A percentile compares a stretch with the other conserved stretches of the same genome.
Conservation (phyloP, 2,888 invertebrate species). For the Strigamia maritima region DNA sequence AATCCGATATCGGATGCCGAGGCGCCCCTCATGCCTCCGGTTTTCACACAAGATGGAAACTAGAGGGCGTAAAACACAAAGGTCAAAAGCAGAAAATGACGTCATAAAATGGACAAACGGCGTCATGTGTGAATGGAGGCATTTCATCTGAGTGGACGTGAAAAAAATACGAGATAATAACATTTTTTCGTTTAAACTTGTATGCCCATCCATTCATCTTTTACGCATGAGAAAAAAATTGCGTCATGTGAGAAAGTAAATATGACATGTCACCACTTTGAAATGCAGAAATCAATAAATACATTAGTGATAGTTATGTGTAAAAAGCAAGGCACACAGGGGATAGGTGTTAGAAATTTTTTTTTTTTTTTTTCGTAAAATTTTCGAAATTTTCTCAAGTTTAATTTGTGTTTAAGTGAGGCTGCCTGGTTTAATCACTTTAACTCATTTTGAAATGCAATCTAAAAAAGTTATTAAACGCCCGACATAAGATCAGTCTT, state of each 20-base stretch:
- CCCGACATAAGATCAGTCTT: background rate
- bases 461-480: constrained; percentile 17
- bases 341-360: no score
- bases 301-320: background rate
- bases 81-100: constrained; percentile 29
- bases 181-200: background rate
- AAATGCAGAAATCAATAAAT: constrained; percentile 27
- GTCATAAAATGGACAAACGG: constrained; percentile 27
- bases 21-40: constrained; percentile 29
- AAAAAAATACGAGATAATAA: constrained; percentile 1
- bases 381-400: no score
- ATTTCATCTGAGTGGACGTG: background rate
- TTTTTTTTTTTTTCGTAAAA: no score
- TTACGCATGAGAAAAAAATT: background rate
- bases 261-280: constrained; percentile 28
- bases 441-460: constrained; percentile 13
- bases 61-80: constrained; percentile 31
- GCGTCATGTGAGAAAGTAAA: background rate
- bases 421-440: background rate
- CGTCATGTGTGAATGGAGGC: constrained; percentile 21
- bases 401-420: background rate
- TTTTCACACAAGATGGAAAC: constrained; percentile 27
- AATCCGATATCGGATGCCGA: constrained; percentile 29
- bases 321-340: no score
- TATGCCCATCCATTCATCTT: background rate